Conservation (phyloP, 2,888 invertebrate species). For the Oscheius sp. region DNA sequence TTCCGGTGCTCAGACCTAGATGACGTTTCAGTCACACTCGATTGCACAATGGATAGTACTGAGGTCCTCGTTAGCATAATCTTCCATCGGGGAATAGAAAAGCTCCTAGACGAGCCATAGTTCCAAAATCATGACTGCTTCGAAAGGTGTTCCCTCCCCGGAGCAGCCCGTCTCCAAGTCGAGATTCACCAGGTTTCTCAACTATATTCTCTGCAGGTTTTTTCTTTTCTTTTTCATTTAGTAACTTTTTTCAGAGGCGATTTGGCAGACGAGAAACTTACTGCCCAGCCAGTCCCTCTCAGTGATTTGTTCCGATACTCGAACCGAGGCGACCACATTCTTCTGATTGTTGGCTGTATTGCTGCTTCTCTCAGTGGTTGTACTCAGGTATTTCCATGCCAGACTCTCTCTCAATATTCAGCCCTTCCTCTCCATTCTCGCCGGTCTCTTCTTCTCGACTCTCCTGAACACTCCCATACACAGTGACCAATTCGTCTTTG, state of each 20-base stretch:
- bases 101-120: too few species aligned
- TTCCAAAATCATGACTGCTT: not conserved
- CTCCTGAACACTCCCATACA: conserved; percentile 35
- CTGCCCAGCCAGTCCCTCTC: conserved; percentile 54
- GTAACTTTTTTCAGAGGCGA: conserved; percentile 43
- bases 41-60: too few species aligned
- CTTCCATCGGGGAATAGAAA: too few species aligned
- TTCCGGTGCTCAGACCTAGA: too few species aligned
- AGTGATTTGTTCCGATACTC: conserved; percentile 53
- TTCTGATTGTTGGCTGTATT: conserved; percentile 41
- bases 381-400: conserved; percentile 13
- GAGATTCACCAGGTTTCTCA: conserved; percentile 16
- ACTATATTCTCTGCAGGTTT: conserved; percentile 35
- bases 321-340: conserved; percentile 40
- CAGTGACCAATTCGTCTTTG: conserved; percentile 22
- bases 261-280: conserved; percentile 52
- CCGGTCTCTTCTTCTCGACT: conserved; percentile 46
- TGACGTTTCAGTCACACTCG: too few species aligned
- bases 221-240: too few species aligned
- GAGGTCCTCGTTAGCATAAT: too few species aligned
- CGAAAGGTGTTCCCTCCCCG: not conserved
- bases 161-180: conserved; percentile 18
- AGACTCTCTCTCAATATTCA: conserved; percentile 10
- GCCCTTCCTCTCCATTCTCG: conserved; percentile 47
- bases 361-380: conserved; percentile 38